A percentile compares a stretch with the other conserved stretches of the same genome.
phyloP scores from a whole-genome alignment of 2,797 vertebrate species.

The Phataginus tetradactyla region DNA sequence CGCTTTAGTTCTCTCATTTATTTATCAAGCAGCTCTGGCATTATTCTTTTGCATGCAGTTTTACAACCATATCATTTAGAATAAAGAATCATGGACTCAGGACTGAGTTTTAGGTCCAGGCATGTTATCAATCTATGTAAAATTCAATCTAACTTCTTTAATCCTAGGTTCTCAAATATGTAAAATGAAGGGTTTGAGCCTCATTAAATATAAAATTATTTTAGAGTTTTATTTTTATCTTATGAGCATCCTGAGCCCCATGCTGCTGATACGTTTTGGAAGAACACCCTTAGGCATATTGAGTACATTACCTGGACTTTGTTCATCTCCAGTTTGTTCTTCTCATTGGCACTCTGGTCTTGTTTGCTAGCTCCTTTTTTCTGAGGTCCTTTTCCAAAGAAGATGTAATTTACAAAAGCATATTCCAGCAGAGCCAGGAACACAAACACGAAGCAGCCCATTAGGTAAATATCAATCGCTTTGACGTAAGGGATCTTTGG shows the following conservation, averaged over 20 bases:
- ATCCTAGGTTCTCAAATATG: neutral
- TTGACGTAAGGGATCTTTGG: conserved; percentile 97
- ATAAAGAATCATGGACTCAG: neutral
- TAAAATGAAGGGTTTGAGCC: neutral
- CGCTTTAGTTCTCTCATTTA: neutral
- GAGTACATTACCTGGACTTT: conserved; percentile 91
- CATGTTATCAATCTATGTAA: neutral
- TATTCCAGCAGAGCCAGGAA: conserved; percentile 96
- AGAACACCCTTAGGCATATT: neutral
- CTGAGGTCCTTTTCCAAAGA: conserved; percentile 96
- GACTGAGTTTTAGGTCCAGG: neutral
- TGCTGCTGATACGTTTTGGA: neutral
- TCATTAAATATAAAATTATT: neutral
- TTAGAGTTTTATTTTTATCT: neutral
- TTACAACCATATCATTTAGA: neutral
- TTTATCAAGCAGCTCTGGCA: neutral
- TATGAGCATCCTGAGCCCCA: neutral
- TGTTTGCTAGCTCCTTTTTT: conserved; percentile 93
- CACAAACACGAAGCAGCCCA: conserved; percentile 97
- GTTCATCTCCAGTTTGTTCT: conserved; percentile 90
- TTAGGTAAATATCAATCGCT: conserved; percentile 95
- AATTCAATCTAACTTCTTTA: neutral
- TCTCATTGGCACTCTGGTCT: conserved; percentile 89
- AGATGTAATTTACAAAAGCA: conserved; percentile 96
- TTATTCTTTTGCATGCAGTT: neutral